Conservation (phyloP, 2,113 vertebrate genomes). For the Anhinga anhinga region DNA sequence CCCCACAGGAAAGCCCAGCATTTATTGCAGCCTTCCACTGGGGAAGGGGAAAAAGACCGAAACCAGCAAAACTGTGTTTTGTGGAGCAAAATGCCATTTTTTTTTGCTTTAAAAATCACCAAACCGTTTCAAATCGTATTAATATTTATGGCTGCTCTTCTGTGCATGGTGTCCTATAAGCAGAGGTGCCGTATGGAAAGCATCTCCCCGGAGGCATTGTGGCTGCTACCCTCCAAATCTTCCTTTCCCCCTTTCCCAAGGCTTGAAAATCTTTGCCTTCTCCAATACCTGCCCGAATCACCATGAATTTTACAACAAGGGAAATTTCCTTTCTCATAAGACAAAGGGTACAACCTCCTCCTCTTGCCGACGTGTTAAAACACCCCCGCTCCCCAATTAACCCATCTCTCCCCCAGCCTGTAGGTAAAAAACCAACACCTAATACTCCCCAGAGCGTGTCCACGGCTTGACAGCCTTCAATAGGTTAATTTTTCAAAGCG, state of each 20-base stretch:
- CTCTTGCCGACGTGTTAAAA: background rate
- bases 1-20: background rate
- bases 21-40: background rate
- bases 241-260: background rate
- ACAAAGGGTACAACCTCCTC: background rate
- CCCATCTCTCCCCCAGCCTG: background rate
- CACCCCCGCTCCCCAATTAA: background rate
- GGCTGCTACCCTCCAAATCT: background rate
- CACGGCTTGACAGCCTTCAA: constrained; percentile 65
- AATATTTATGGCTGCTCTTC: background rate
- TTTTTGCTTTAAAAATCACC: background rate
- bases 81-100: background rate
- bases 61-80: background rate
- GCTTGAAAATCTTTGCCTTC: background rate
- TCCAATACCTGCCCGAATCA: background rate
- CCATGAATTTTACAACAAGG: background rate
- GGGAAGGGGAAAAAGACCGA: background rate
- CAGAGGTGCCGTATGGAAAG: background rate
- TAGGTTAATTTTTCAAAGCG: constrained; percentile 73
- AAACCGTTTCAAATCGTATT: accelerated
- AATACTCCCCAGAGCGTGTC: constrained; percentile 53
- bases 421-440: constrained; percentile 36
- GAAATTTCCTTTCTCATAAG: background rate
- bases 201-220: background rate
- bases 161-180: background rate